Evolutionary conservation across 2,888 invertebrate genomes (phyloP).

Genomic region (Acleris cristana): DNA sequence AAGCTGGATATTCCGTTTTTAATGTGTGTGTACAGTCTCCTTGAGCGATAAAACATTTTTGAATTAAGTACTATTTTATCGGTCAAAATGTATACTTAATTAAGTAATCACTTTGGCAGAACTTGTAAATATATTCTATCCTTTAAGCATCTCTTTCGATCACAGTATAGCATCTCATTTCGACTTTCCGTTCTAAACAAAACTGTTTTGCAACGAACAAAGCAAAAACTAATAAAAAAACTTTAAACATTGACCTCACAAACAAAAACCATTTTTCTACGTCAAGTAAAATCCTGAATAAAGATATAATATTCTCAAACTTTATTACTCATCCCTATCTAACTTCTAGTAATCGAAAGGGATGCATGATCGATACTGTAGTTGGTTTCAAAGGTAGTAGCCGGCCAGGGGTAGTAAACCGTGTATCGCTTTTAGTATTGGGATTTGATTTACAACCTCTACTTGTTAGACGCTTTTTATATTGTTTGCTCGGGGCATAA

Average conservation of each 20-base stretch:
- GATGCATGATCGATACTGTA: constrained; percentile 5
- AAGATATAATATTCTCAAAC: constrained; percentile 19
- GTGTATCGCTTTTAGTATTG: constrained; percentile 34
- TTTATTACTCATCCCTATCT: constrained; percentile 14
- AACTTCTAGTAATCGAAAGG: constrained; percentile 3
- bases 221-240: constrained; percentile 2
- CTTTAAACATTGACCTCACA: constrained; percentile 14
- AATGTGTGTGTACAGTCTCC: no score
- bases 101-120: no score
- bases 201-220: background rate
- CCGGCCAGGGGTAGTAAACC: constrained; percentile 27
- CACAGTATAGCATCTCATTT: no score
- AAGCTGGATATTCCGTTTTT: no score
- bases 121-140: no score
- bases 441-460: constrained; percentile 34
- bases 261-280: constrained; percentile 31
- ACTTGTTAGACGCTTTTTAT: constrained; percentile 26
- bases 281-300: constrained; percentile 30
- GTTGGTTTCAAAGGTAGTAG: constrained; percentile 8
- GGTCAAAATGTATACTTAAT: no score
- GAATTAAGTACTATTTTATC: no score
- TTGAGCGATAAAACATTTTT: no score
- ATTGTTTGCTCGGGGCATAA: constrained; percentile 23
- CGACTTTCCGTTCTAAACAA: no score
- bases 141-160: background rate